Percentiles rank a stretch among this genome's conserved stretches.
Evolutionary conservation across 1,140 invertebrate species (phyloP).

Genomic region (Drosophila ananassae): DNA sequence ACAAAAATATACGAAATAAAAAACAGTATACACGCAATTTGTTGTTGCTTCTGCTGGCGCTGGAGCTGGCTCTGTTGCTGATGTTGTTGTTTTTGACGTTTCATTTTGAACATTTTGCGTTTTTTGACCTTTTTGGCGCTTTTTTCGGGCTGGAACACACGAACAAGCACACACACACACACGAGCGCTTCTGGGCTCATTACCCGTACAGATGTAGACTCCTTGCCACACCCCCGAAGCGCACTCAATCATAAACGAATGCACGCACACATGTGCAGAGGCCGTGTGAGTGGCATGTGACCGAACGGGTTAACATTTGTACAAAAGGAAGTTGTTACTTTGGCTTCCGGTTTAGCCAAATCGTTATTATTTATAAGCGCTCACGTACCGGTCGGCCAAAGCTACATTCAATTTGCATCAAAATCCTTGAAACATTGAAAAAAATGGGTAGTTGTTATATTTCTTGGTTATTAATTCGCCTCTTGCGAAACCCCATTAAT

Average conservation of each 20-base stretch:
- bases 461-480: background rate
- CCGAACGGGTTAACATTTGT: constrained; percentile 68
- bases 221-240: constrained; percentile 27
- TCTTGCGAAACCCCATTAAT: background rate
- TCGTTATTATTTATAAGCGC: constrained; percentile 75
- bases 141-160: background rate
- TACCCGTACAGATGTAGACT: constrained; percentile 27
- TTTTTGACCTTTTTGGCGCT: constrained; percentile 50
- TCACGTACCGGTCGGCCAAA: constrained; percentile 22
- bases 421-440: background rate
- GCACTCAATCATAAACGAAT: constrained; percentile 77
- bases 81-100: constrained; percentile 57
- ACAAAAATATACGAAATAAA: background rate
- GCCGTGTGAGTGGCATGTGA: constrained; percentile 64
- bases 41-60: constrained; percentile 42
- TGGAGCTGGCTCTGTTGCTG: background rate
- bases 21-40: constrained; percentile 54
- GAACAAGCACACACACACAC: constrained; percentile 8
- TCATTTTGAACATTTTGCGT: constrained; percentile 62
- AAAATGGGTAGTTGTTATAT: background rate
- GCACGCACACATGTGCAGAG: constrained; percentile 47
- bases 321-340: constrained; percentile 81
- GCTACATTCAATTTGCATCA: constrained; percentile 29
- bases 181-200: constrained; percentile 31
- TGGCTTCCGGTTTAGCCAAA: constrained; percentile 75